These are phyloP conservation scores for Eupithecia dodoneata DNA, from an alignment of 2,888 invertebrate species.

Conservation along the genomic window DNA sequence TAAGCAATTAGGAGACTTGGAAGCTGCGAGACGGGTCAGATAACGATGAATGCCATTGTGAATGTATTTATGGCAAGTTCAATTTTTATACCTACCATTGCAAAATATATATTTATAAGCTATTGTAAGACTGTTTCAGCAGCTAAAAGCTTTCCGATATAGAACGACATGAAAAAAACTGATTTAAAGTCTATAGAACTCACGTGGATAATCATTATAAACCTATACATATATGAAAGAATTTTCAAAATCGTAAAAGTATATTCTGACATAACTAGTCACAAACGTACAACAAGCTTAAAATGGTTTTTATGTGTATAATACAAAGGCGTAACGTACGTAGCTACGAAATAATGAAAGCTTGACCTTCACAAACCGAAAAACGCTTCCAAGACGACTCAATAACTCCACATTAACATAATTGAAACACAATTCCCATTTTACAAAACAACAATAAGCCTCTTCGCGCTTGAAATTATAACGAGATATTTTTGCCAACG, in stretches of 20 bases:
- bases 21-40: too few species aligned
- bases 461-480: conserved; percentile 26
- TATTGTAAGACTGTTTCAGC: too few species aligned
- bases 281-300: neutral
- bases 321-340: neutral
- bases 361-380: neutral
- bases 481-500: conserved; percentile 38
- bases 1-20: too few species aligned
- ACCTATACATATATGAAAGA: neutral
- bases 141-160: too few species aligned
- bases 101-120: too few species aligned
- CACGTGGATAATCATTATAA: neutral
- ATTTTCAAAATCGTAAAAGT: neutral
- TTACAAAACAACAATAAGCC: conserved; percentile 22
- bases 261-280: neutral
- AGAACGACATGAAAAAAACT: too few species aligned
- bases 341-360: neutral
- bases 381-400: conserved; percentile 6
- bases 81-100: too few species aligned
- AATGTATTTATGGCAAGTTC: too few species aligned
- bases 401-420: conserved; percentile 19
- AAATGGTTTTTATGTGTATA: neutral
- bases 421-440: conserved; percentile 23
- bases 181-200: too few species aligned
- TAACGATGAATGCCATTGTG: too few species aligned